These are phyloP conservation scores for Mus spicilegus DNA, from an alignment of 2,113 vertebrate genomes.

Conservation along the genomic window DNA sequence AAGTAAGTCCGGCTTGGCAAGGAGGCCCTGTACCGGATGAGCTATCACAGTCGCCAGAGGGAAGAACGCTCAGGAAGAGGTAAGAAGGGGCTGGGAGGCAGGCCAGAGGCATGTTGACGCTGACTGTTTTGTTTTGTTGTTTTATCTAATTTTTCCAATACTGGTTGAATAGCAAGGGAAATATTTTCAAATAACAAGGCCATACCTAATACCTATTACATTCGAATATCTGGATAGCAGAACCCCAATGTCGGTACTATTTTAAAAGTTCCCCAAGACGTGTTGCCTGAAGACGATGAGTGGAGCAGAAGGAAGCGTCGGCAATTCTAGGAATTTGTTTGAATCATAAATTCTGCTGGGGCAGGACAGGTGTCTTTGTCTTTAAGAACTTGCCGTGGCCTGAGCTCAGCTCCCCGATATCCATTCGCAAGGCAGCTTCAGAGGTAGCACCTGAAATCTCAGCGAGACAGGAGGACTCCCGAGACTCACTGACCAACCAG, in stretches of 20 bases:
- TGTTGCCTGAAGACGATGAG: neutral
- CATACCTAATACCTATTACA: neutral
- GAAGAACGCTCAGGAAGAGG: neutral
- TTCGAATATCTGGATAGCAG: neutral
- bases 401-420: neutral
- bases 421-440: neutral
- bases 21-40: neutral
- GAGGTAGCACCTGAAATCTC: neutral
- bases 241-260: neutral
- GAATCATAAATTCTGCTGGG: neutral
- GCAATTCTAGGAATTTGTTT: neutral
- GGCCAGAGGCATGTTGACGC: neutral
- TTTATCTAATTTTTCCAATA: neutral
- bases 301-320: neutral
- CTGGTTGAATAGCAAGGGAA: neutral
- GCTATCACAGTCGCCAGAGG: neutral
- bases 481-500: neutral
- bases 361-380: neutral
- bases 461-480: neutral
- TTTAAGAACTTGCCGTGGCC: neutral
- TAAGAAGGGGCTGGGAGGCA: neutral
- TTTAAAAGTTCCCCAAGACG: neutral
- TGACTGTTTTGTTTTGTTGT: neutral
- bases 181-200: slow-evolving; percentile 37
- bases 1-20: too few species aligned